These are phyloP conservation scores for Rostratula benghalensis DNA, from an alignment of 2,113 vertebrate genomes.

Conservation along the genomic window DNA sequence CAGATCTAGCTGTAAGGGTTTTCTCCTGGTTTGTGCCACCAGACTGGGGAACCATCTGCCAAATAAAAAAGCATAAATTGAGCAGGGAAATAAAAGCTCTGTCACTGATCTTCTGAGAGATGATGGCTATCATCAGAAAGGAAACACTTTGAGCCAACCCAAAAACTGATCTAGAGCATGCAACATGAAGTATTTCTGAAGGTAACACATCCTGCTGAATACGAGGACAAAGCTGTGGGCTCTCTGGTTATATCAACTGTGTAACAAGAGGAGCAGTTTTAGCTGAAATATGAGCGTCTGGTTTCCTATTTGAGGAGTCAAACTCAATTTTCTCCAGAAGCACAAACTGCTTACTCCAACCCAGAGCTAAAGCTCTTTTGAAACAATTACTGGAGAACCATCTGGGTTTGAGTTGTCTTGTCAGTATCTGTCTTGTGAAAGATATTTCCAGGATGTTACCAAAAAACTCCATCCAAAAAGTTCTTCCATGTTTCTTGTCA, in stretches of 20 bases:
- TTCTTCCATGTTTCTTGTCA: conserved; percentile 35
- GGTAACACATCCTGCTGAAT: neutral
- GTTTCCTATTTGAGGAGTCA: conserved; percentile 13
- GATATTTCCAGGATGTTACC: conserved; percentile 44
- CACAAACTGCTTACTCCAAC: conserved; percentile 13
- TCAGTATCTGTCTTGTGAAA: conserved; percentile 25
- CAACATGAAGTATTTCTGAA: neutral
- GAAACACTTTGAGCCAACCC: neutral
- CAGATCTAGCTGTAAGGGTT: neutral
- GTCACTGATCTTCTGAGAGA: neutral
- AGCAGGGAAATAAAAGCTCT: neutral
- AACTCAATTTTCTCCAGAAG: conserved; percentile 10
- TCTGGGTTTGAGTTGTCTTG: conserved; percentile 49
- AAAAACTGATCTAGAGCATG: neutral
- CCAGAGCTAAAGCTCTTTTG: neutral
- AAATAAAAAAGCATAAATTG: neutral
- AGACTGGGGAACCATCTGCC: neutral
- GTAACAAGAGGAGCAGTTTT: neutral
- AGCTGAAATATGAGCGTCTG: conserved; percentile 5
- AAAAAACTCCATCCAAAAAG: conserved; percentile 25
- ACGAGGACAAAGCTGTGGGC: neutral
- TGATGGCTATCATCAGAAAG: neutral
- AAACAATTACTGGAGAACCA: conserved; percentile 21
- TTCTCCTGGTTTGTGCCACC: neutral
- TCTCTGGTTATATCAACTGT: neutral